These are phyloP conservation scores for Benthosema pterotum DNA, from an alignment of 2,797 vertebrate species.

Conservation along the genomic window DNA sequence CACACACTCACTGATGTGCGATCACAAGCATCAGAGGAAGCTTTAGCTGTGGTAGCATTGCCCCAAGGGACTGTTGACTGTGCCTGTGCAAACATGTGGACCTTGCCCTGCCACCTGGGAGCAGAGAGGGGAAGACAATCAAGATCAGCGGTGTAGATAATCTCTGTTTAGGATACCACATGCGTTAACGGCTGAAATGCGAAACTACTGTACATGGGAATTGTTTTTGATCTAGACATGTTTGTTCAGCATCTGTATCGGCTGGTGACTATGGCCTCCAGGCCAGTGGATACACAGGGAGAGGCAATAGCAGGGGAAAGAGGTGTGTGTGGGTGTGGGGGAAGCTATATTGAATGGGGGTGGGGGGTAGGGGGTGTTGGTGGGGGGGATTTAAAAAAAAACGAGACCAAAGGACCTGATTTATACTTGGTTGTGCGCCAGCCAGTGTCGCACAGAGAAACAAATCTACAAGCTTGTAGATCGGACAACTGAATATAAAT, in stretches of 20 bases:
- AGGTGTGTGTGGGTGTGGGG: background rate
- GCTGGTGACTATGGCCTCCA: slow-evolving; percentile 33
- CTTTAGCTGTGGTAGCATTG: slow-evolving; percentile 60
- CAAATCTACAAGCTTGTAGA: background rate
- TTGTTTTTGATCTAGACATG: slow-evolving; percentile 70
- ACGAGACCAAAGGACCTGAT: too few relatives aligned
- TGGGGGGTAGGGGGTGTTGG: too few relatives aligned
- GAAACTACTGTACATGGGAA: slow-evolving; percentile 59
- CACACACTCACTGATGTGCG: slow-evolving; percentile 50
- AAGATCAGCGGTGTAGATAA: slow-evolving; percentile 75
- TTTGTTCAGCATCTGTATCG: slow-evolving; percentile 67
- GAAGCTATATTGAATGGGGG: background rate
- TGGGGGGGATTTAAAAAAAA: too few relatives aligned
- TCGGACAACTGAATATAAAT: too few relatives aligned
- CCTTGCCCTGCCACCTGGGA: slow-evolving; percentile 67
- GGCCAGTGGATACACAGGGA: slow-evolving; percentile 10
- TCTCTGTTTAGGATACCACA: slow-evolving; percentile 75
- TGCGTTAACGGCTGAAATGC: slow-evolving; percentile 73
- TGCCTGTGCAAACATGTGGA: slow-evolving; percentile 78
- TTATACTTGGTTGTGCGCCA: too few relatives aligned
- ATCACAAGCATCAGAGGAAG: slow-evolving; percentile 70
- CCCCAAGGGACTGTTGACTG: slow-evolving; percentile 63
- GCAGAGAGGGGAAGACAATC: slow-evolving; percentile 74
- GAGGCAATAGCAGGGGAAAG: slow-evolving; percentile 3
- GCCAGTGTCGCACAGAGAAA: background rate